These are phyloP conservation scores for Drosophila nr. perissopoda DNA, from an alignment of 2,888 invertebrate species.

Conservation along the genomic window DNA sequence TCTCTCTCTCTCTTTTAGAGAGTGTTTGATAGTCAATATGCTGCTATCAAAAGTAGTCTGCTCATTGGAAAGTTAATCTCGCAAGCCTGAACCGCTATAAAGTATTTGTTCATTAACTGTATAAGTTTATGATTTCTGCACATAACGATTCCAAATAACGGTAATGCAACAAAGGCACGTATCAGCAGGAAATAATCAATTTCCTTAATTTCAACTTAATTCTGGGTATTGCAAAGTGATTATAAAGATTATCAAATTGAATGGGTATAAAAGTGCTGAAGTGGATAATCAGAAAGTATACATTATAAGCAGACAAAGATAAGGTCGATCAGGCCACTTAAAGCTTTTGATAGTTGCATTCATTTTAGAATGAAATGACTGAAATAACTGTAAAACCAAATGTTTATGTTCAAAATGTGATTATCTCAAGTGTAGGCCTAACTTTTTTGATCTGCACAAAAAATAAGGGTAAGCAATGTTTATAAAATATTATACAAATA, in stretches of 20 bases:
- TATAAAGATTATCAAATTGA: background rate
- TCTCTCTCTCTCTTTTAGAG: background rate
- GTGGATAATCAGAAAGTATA: background rate
- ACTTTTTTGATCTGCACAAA: background rate
- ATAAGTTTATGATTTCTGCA: constrained; percentile 53
- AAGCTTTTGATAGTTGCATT: background rate
- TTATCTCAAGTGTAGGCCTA: background rate
- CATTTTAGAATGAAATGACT: background rate
- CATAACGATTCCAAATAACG: constrained; percentile 23
- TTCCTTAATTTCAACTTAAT: background rate
- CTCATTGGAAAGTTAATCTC: constrained; percentile 38
- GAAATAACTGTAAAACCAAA: background rate
- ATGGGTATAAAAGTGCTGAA: background rate
- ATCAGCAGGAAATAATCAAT: constrained; percentile 1
- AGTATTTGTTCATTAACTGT: constrained; percentile 46
- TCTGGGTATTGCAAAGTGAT: constrained; percentile 17
- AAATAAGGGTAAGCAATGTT: background rate
- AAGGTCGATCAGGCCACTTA: background rate
- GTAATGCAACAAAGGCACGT: constrained; percentile 34
- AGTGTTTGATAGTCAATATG: background rate
- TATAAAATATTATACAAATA: background rate
- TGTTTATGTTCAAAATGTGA: background rate
- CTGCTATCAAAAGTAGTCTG: constrained; percentile 7
- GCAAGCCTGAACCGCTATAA: constrained; percentile 13
- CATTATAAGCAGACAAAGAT: background rate